Evolutionary conservation across 2,888 invertebrate genomes (phyloP).

Genomic region (Spodoptera picta): DNA sequence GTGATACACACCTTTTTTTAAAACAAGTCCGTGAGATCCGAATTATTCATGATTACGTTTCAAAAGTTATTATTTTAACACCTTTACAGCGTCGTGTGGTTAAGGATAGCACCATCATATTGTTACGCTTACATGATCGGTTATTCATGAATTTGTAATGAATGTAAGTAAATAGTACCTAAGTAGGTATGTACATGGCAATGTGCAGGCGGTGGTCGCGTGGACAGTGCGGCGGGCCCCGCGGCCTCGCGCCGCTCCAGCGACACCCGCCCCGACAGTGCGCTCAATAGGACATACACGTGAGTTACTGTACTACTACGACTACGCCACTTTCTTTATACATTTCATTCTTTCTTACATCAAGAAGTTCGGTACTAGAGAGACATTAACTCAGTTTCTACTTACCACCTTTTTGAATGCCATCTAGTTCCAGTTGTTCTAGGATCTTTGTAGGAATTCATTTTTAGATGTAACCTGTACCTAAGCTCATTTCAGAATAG

Average conservation of each 20-base stretch:
- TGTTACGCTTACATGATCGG: neutral
- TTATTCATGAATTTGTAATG: constrained; percentile 25
- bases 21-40: neutral
- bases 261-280: constrained; percentile 67
- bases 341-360: neutral
- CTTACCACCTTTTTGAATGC: too few relatives aligned
- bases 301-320: constrained; percentile 47
- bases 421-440: neutral
- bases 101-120: too few relatives aligned
- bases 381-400: too few relatives aligned
- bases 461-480: too few relatives aligned
- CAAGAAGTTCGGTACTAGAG: too few relatives aligned
- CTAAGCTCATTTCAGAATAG: too few relatives aligned
- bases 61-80: neutral
- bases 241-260: constrained; percentile 43
- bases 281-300: constrained; percentile 57
- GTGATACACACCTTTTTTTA: constrained; percentile 8
- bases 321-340: neutral
- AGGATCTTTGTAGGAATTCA: too few relatives aligned
- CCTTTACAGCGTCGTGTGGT: too few relatives aligned
- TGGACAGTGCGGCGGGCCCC: constrained; percentile 59
- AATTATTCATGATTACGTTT: constrained; percentile 8
- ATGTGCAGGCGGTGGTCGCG: constrained; percentile 61
- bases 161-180: neutral
- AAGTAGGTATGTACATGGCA: constrained; percentile 9